Evolutionary conservation across 2,797 vertebrate species (phyloP), one percentile per base, ranked within the genome.

Genomic region (Sebastes hubbsi): DNA sequence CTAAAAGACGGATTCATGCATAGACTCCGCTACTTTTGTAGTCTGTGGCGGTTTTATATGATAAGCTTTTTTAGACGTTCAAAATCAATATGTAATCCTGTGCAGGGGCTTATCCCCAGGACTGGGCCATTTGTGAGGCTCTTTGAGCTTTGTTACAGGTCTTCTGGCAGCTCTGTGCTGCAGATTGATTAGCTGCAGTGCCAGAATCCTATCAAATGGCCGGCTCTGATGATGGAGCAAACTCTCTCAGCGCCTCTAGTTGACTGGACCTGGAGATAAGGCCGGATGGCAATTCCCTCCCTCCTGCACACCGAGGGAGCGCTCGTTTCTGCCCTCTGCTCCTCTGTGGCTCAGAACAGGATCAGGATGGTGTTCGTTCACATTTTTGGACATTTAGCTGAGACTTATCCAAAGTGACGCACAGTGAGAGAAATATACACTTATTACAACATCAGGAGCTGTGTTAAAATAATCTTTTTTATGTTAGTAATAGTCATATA

Each of bases 81-180:
- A 96, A 96, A 97, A 99, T 98, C 97, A 98, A 98, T 98, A 98
- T 96, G 96, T 98, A 98, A 98, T 99, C 97, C 97, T 97, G 97
- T 97, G 97, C 96, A 97, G 97, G 96, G 96, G 97, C 97, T 98
- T 97, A 97, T 97, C 97, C 97, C 81, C 95, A 89, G 88, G 96
- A 96, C 97, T 95, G 93, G 96, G 96, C 97, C 96, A 97, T 97
- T 97, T 97, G 97, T 97, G 97, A 95, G 97, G 97, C 96, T 97
- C 97, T 97, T 96, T 97, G 97, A 97, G 97, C 96, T 97, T 97
- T 97, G 96, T 98, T 97, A 97, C 96, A 96, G 95, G 94, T 96
- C 94, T 81, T 72, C 85, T 96, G 96, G 96, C 95, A 94, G 96
- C 97, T 96, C 96, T 94, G 95, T 96, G 96, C 96, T 91, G 94